A percentile compares a stretch with the other conserved stretches of the same genome.
phyloP scores from a whole-genome alignment of 2,797 vertebrate genomes.

The Xiphophorus birchmanni region DNA sequence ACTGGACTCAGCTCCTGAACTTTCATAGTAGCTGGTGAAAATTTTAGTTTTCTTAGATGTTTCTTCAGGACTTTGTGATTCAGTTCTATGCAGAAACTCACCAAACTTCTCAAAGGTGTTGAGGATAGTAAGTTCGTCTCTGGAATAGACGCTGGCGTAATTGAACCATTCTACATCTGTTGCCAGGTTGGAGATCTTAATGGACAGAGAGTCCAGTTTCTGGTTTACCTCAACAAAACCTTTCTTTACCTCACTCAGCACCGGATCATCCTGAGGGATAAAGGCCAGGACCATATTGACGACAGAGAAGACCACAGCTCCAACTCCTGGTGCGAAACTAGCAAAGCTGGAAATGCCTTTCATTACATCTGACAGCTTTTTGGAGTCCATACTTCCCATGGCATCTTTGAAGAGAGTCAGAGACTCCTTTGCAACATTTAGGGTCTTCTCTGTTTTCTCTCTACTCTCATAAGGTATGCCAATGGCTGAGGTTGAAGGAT shows the following conservation, averaged over 20 bases:
- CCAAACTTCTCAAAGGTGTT: conserved; percentile 19
- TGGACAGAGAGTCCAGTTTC: conserved; percentile 31
- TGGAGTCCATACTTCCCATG: not conserved
- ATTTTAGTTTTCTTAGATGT: not conserved
- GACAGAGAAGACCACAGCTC: not conserved
- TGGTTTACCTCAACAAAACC: conserved; percentile 20
- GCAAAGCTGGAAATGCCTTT: conserved; percentile 2
- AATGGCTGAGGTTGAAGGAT: not conserved
- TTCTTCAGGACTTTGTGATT: accelerated
- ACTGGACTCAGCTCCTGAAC: conserved; percentile 7
- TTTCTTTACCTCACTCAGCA: conserved; percentile 4
- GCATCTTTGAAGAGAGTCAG: not conserved
- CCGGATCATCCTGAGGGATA: not conserved
- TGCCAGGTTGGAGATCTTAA: conserved; percentile 15
- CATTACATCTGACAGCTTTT: not conserved
- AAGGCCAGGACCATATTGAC: conserved; percentile 2
- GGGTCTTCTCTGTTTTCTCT: not conserved
- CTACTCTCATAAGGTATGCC: not conserved
- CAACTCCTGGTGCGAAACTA: not conserved
- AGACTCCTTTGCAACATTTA: not conserved
- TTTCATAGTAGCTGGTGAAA: conserved; percentile 18
- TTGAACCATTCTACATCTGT: conserved; percentile 12
- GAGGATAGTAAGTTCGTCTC: conserved; percentile 20
- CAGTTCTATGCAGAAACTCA: not conserved
- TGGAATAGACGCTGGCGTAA: conserved; percentile 26